These are phyloP conservation scores for Bradypus variegatus DNA, from an alignment of 2,797 vertebrate genomes.

Conservation along the genomic window DNA sequence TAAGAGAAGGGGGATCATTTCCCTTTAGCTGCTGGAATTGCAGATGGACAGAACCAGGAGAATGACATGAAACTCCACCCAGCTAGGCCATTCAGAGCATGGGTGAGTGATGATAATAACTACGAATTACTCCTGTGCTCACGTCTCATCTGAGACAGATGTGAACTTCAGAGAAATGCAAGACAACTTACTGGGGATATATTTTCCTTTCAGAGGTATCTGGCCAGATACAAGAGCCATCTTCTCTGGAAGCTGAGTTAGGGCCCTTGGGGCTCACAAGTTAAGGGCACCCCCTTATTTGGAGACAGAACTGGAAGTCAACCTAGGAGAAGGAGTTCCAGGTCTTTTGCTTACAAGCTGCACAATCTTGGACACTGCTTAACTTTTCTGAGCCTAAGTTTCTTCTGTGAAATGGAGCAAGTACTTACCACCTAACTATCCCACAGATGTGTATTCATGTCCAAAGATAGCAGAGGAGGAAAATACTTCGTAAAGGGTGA, in stretches of 20 bases:
- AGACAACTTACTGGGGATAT: not conserved
- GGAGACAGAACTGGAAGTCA: not conserved
- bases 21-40: not conserved
- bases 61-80: not conserved
- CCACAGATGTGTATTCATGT: not conserved
- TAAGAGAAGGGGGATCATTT: not conserved
- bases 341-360: not conserved
- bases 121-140: not conserved
- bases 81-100: not conserved
- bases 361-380: not conserved
- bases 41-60: not conserved
- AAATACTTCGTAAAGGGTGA: not conserved
- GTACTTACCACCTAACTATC: not conserved
- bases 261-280: not conserved
- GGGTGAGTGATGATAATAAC: not conserved
- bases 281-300: not conserved
- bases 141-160: not conserved
- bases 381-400: not conserved
- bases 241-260: not conserved
- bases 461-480: not conserved
- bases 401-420: not conserved
- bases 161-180: not conserved
- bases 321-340: not conserved
- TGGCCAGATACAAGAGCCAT: not conserved
- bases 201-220: not conserved